Percentiles rank a stretch among this genome's conserved stretches.
These are phyloP conservation scores for Ophion ventricosus DNA, from an alignment of 2,888 invertebrate genomes.

Conservation along the genomic window DNA sequence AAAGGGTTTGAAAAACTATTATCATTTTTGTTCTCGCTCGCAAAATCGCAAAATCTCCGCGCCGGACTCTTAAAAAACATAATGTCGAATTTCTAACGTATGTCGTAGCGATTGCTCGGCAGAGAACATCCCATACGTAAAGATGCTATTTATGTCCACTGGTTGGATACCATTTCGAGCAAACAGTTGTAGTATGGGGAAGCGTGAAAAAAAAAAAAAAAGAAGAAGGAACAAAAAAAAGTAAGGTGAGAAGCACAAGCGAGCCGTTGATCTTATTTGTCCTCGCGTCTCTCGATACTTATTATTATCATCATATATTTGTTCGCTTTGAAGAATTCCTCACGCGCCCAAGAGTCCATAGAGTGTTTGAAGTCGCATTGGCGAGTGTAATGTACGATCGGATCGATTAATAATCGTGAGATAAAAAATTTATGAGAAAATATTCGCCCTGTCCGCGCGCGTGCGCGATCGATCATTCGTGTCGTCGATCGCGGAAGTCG, in stretches of 20 bases:
- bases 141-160: slow-evolving; percentile 11
- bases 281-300: slow-evolving; percentile 32
- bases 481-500: not conserved
- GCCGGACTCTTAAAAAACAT: too few species aligned
- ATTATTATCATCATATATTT: slow-evolving; percentile 30
- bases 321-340: slow-evolving; percentile 12
- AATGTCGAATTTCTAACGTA: too few species aligned
- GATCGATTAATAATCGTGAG: slow-evolving; percentile 11
- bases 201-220: not conserved
- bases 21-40: too few species aligned
- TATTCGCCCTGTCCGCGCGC: not conserved
- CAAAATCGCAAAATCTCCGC: not conserved
- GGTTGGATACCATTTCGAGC: not conserved
- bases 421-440: slow-evolving; percentile 18
- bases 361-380: slow-evolving; percentile 14
- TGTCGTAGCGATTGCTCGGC: not conserved
- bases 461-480: not conserved
- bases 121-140: slow-evolving; percentile 15
- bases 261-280: slow-evolving; percentile 51
- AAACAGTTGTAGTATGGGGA: slow-evolving; percentile 25
- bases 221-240: not conserved
- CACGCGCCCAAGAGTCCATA: not conserved
- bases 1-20: too few species aligned
- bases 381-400: not conserved
- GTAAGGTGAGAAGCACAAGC: slow-evolving; percentile 49